Evolutionary conservation across 2,888 invertebrate genomes (phyloP), one percentile per base, ranked within the genome.

Genomic region (Neoaliturus tenellus): DNA sequence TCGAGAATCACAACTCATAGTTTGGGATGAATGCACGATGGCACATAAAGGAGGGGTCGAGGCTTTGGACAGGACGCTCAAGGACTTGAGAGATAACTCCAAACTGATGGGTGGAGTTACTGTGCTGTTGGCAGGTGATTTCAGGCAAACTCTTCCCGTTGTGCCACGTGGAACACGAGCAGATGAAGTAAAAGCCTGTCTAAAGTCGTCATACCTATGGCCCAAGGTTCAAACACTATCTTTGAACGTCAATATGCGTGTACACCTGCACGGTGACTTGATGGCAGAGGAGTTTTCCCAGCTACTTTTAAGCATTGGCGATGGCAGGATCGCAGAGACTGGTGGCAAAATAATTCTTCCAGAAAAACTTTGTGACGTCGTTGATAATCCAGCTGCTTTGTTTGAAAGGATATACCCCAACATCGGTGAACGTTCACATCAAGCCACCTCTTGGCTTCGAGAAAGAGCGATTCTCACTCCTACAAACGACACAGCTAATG

Each of bases 1-100:
- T 39, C 1, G 33, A 62, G 62, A 58, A 58, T 33, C 23, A 17
- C 33, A 58, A 62, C 39, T 80, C 1, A 80, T 80, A 39, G 58
- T 80, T 35, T 58, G 80, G 80, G 80, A 80, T 25, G 80, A 80
- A 35, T 39, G 80, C n/a, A 55, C 55, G 51, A 80, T 55, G 55
- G 51, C 80, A 28, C 33, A 80, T 35, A 55, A 55, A 55, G 39
- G 55, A 55, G 55, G 28, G 3, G 4, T 80, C 20, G 80, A 80
- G 25, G 80, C 35, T 55, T 55, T 80, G 31, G 35, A 55, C 31
- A 80, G 51, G 35, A 44, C 78, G 12, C 78, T 80, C 10, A 48
- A 80, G 44, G 80, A 80, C 33, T 51, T 80, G n/a, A 80, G 14
- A n/a, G 28, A 5, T 17, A 51, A 55, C 20, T 33, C 0, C 5